These are phyloP conservation scores for Chamaea fasciata DNA, from an alignment of 2,113 vertebrate genomes.

Conservation along the genomic window DNA sequence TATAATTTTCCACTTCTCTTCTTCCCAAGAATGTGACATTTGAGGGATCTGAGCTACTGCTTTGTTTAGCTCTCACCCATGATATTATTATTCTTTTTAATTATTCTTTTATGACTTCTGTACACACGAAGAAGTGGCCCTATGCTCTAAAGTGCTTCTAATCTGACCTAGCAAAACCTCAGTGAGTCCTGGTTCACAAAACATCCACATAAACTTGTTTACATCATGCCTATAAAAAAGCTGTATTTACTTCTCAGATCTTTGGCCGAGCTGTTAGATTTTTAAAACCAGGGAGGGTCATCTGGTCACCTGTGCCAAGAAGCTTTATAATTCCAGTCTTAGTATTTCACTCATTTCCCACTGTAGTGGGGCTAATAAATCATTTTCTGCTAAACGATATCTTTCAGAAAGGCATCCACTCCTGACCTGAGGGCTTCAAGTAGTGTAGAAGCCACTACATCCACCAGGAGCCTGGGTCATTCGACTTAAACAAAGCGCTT, in stretches of 20 bases:
- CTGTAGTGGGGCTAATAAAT: neutral
- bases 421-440: neutral
- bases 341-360: neutral
- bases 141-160: neutral
- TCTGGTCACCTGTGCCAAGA: neutral
- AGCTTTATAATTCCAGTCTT: neutral
- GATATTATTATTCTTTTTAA: neutral
- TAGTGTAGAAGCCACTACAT: neutral
- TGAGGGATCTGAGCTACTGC: neutral
- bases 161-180: neutral
- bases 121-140: neutral
- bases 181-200: neutral
- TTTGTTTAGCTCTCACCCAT: constrained; percentile 4
- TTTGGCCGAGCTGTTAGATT: neutral
- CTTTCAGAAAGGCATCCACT: neutral
- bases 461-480: neutral
- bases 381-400: neutral
- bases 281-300: constrained; percentile 3
- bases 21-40: neutral
- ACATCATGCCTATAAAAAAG: constrained; percentile 6
- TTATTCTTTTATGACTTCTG: neutral
- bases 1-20: neutral
- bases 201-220: constrained; percentile 6
- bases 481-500: neutral
- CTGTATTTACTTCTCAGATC: neutral